Base-by-base conservation (phyloP, 2,797 vertebrate genomes). In the Sebastes hubbsi region DNA sequence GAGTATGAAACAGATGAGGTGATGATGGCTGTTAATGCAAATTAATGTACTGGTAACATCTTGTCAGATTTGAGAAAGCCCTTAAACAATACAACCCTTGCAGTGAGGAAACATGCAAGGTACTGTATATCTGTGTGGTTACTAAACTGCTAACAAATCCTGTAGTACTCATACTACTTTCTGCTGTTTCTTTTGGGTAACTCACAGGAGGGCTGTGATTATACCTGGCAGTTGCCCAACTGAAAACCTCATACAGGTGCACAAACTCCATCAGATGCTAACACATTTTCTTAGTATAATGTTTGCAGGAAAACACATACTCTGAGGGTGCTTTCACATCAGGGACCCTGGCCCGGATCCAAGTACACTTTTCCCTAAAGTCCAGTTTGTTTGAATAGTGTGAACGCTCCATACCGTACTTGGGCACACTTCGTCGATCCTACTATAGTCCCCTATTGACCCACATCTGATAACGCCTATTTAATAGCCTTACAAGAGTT, bases 191-290 rank as follows among this genome's bases (percentile, higher is more conserved):
- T 74, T 59, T 2, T 25, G 30, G 42, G n/a, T 16, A 18, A 52
- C 29, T 65, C 56, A 5, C 30, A 61, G 64, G 36, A 67, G 4
- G 6, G 42, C 61, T 64, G 60, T 60, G 67, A 80, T 83, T 65
- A 65, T 56, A 56, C 49, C 49, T 54, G 49, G 49, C 20, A 54
- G n/a, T 22, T 22, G 9, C n/a, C n/a, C 8, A 54, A 10, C 49
- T 54, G 49, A 22, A 54, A 54, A 54, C n/a, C 20, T 54, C 73
- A 80, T n/a, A 52, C 63, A 84, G 69, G 74, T 87, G 71, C 52
- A 69, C 46, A 68, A 72, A 76, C 80, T 71, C n/a, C 63, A 61
- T 70, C 32, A 49, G 78, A 73, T 38, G 24, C 49, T 14, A 56
- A 63, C 36, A 25, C 24, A 42, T 34, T 34, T 34, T 64, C 58